Conservation (phyloP, 1,140 invertebrate species). For the Contarinia nasturtii region DNA sequence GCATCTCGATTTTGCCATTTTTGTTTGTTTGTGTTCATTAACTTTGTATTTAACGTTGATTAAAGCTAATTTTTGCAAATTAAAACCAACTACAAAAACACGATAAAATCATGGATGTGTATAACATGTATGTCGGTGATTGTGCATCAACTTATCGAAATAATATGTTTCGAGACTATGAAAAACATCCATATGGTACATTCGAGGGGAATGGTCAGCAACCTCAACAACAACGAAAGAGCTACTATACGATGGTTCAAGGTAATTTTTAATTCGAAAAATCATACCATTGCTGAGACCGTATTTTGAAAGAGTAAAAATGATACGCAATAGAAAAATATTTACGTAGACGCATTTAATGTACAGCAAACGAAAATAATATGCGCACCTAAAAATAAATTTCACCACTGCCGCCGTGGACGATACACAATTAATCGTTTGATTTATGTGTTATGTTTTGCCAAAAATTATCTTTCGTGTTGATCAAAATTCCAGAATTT, state of each 20-base stretch:
- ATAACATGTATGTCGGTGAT: constrained; percentile 20
- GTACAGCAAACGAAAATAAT: too few species aligned
- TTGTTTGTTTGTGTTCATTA: background rate
- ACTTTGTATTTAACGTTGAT: background rate
- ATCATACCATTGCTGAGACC: too few species aligned
- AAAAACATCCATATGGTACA: constrained; percentile 23
- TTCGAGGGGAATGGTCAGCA: constrained; percentile 10
- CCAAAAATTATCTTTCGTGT: too few species aligned
- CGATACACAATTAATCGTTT: too few species aligned
- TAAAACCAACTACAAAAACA: too few species aligned
- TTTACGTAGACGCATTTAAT: too few species aligned
- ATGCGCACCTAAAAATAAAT: too few species aligned
- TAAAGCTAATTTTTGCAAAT: background rate
- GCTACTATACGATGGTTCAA: constrained; percentile 21
- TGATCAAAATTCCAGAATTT: too few species aligned
- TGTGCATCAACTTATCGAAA: constrained; percentile 23
- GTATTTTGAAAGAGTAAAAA: too few species aligned
- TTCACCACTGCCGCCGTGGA: too few species aligned
- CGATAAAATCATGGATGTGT: constrained; percentile 16
- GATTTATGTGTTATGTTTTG: too few species aligned
- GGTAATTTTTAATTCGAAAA: constrained; percentile 12
- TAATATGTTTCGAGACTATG: constrained; percentile 29
- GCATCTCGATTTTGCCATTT: background rate
- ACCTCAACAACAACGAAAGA: constrained; percentile 14
- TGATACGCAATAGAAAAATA: too few species aligned